phyloP scores from a whole-genome alignment of 2,797 vertebrate genomes.

The Rhinoraja longicauda region DNA sequence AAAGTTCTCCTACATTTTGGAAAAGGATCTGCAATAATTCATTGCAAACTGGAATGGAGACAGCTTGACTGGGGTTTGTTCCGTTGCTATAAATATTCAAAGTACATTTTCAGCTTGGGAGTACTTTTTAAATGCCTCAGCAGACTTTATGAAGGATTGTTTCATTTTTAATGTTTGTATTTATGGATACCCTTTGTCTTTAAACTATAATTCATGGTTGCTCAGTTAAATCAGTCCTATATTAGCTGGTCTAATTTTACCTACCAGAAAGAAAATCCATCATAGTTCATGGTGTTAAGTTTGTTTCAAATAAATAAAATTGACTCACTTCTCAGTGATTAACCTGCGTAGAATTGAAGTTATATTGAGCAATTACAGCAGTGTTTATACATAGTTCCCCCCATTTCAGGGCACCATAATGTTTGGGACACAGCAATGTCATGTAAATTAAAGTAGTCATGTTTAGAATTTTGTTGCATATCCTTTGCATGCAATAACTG shows the following conservation, averaged over 20 bases:
- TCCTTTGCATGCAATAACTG: too few species aligned
- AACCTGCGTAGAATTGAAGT: neutral
- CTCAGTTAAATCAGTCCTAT: neutral
- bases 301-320: neutral
- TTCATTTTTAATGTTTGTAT: neutral
- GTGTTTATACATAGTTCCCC: too few species aligned
- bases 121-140: neutral
- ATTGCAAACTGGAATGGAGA: neutral
- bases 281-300: neutral
- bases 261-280: neutral
- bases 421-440: too few species aligned
- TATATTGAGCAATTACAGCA: too few species aligned
- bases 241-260: neutral
- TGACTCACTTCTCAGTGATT: neutral
- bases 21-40: neutral
- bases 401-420: too few species aligned
- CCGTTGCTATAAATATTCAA: conserved; percentile 2
- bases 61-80: neutral
- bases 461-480: too few species aligned
- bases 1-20: neutral
- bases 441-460: too few species aligned
- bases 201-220: neutral
- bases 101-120: conserved; percentile 14
- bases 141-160: conserved; percentile 23
- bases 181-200: neutral